phyloP scores from a whole-genome alignment of 2,888 invertebrate genomes.

The Neelides folsomi region DNA sequence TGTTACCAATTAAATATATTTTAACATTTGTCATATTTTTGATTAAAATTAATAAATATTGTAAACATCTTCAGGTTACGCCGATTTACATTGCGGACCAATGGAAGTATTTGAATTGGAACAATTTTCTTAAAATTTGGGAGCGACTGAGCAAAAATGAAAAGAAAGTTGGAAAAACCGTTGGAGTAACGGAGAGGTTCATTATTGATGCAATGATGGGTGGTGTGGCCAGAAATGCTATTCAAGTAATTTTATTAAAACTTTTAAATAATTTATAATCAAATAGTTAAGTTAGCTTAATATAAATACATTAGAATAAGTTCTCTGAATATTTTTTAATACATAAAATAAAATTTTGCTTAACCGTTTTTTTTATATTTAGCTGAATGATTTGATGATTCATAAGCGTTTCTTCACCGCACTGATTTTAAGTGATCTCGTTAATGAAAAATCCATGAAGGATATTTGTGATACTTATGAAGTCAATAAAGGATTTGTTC shows the following conservation, averaged over 20 bases:
- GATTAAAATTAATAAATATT: too few species aligned
- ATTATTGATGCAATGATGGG: slow-evolving; percentile 64
- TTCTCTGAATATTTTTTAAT: too few species aligned
- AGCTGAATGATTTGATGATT: slow-evolving; percentile 32
- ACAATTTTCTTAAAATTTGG: slow-evolving; percentile 58
- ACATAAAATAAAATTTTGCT: too few species aligned
- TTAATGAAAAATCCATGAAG: slow-evolving; percentile 72
- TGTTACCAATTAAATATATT: too few species aligned
- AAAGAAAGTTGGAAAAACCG: slow-evolving; percentile 72
- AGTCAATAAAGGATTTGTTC: slow-evolving; percentile 77
- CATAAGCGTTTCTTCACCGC: slow-evolving; percentile 68
- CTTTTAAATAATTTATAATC: background rate
- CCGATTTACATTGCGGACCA: slow-evolving; percentile 77
- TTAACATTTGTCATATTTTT: too few species aligned
- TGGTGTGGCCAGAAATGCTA: slow-evolving; percentile 46
- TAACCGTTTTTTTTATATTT: too few species aligned
- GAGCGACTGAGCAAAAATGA: slow-evolving; percentile 62
- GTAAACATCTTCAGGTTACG: too few species aligned
- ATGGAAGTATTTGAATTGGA: slow-evolving; percentile 60
- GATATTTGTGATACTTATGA: slow-evolving; percentile 71
- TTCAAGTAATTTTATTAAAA: slow-evolving; percentile 34
- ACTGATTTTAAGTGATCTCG: slow-evolving; percentile 78
- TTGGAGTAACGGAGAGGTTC: slow-evolving; percentile 78
- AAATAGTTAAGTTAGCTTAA: too few species aligned
- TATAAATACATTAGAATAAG: too few species aligned